phyloP scores from a whole-genome alignment of 2,888 invertebrate species.

The Arge pagana region DNA sequence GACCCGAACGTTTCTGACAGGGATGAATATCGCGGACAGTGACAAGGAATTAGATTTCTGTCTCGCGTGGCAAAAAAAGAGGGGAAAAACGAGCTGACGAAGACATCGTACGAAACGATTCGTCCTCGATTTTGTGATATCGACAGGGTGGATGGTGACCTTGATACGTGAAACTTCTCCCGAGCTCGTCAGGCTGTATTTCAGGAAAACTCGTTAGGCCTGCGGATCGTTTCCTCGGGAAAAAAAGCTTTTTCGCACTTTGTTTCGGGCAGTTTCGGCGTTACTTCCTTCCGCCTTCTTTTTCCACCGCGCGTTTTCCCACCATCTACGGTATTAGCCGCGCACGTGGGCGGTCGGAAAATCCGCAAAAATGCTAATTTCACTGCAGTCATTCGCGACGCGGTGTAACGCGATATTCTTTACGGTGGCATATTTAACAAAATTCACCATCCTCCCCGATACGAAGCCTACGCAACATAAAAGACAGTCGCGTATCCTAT shows the following conservation, averaged over 20 bases:
- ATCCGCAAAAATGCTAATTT: conserved; percentile 45
- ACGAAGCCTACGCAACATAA: conserved; percentile 23
- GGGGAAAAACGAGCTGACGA: no score
- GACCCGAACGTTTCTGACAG: no score
- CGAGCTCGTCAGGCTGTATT: no score
- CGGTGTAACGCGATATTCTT: conserved; percentile 28
- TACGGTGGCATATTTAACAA: conserved; percentile 31
- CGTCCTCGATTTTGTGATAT: no score
- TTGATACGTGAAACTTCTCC: no score
- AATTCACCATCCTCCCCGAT: conserved; percentile 27
- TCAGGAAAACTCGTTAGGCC: conserved; percentile 40
- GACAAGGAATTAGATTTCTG: no score
- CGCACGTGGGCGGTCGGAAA: conserved; percentile 32
- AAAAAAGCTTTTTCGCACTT: conserved; percentile 33
- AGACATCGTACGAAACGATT: no score
- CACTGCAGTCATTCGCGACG: conserved; percentile 32
- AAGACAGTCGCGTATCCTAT: conserved; percentile 23
- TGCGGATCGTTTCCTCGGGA: conserved; percentile 37
- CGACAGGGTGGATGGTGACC: no score
- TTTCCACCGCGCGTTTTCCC: conserved; percentile 37
- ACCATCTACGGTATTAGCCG: conserved; percentile 14
- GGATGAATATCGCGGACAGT: no score
- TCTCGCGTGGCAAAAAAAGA: no score
- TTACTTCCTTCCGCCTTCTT: conserved; percentile 16
- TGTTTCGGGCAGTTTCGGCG: background rate